Conservation (phyloP, 2,113 vertebrate genomes). For the Physeter macrocephalus region DNA sequence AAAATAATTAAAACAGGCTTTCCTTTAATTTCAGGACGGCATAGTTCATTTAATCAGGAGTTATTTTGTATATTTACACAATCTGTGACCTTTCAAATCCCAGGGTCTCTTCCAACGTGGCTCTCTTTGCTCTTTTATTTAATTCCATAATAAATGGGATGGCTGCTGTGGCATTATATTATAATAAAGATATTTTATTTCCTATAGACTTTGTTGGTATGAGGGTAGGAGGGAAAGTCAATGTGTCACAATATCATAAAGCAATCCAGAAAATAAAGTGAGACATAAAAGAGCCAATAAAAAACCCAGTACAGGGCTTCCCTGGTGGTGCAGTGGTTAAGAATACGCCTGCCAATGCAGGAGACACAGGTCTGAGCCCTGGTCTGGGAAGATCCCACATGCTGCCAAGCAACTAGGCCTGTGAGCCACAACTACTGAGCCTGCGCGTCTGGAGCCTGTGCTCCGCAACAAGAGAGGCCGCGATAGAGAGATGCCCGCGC, state of each 20-base stretch:
- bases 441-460: no score
- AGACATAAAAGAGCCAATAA: slow-evolving; percentile 29
- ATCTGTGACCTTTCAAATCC: neutral
- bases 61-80: slow-evolving; percentile 1
- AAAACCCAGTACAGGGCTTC: neutral
- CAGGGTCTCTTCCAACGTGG: neutral
- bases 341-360: no score
- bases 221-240: slow-evolving; percentile 40
- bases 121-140: slow-evolving; percentile 27
- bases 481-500: no score
- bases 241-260: slow-evolving; percentile 47
- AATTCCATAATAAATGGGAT: slow-evolving; percentile 6
- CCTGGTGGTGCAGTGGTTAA: no score
- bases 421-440: no score
- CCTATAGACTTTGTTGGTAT: neutral
- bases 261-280: slow-evolving; percentile 10
- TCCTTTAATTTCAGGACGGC: neutral
- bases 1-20: neutral
- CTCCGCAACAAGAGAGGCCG: no score
- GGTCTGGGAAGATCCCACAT: no score
- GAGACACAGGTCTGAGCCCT: no score
- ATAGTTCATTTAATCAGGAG: slow-evolving; percentile 18
- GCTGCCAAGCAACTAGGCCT: no score
- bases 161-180: neutral
- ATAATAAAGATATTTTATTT: slow-evolving; percentile 46